Base-by-base conservation (phyloP, 2,113 vertebrate species). In the Bambusicola thoracicus region DNA sequence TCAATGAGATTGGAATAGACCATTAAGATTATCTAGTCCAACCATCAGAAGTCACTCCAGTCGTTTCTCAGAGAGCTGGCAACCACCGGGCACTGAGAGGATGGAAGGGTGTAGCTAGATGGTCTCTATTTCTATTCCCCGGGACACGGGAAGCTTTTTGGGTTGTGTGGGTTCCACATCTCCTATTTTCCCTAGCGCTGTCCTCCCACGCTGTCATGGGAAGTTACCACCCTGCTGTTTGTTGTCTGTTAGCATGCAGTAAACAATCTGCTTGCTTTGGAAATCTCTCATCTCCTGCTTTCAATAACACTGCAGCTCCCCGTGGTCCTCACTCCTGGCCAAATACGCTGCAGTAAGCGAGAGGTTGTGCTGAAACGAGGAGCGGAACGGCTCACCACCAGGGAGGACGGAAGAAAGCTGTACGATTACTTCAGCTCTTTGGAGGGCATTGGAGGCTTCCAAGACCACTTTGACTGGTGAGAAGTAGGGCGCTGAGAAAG, bases 401-500 rank as follows among this genome's bases (percentile, higher is more conserved):
- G 40, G 2, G 95, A 97, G 2, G 98, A 97, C 13, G 97, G 96
- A n/a, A 94, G 98, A 63, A 94, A 92, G 43, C 79, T 98, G 75
- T 99, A 99, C 55, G 70, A 97, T 59, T 99, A 98, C 92, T 92
- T 99, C 77, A 99, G 97, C 94, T 96, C 97, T 2, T 91, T 97
- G 49, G 92, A 98, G 75, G 98, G 98, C 34, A 94, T 99, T 46
- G 97, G 97, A 27, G 98, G 99, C 68, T 99, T 99, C 86, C 98
- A 98, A 97, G 99, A 99, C 90, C 97, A 99, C 96, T 99, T 98
- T 97, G 97, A 98, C 87, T 99, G 99, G 99, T 99, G 95, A 97
- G 97, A 89, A 68, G 51, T 11, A 27, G 24, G 17, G 40, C 61
- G 8, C 25, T 16, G 11, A 63, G 43, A 30, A 81, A 56, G 12